Base-by-base conservation (phyloP, 2,797 vertebrate species). In the Etheostoma perlongum region DNA sequence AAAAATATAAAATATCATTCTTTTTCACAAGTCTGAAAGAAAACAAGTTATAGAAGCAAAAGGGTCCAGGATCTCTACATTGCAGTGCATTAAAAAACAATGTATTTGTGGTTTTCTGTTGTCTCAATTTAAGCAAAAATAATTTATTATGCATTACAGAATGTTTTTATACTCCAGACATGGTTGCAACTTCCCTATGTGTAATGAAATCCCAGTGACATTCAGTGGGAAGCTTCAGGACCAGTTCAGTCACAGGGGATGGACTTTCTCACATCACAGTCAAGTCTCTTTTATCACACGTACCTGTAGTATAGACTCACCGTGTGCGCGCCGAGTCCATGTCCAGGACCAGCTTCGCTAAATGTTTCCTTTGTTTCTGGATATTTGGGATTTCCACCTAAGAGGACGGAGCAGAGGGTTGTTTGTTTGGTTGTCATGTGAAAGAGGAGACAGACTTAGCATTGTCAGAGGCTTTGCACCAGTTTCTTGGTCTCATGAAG, bases 341-440 rank as follows among this genome's bases (percentile, higher is more conserved):
- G 94, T 99, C 97, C 94, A 99, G 92, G 72, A 99, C 98, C 18
- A 99, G 94, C 90, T 99, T 99, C 0, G 97, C 97, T 95, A 99
- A 95, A 89, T 99, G 97, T 89, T 99, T 99, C 92, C 97, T 97
- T 93, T 99, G 97, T 92, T 99, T 99, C 88, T 99, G 98, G 92
- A 99, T 99, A 64, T 99, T 99, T 40, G 98, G 98, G 88, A 99
- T 99, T 92, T 99, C 97, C 88, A 98, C 96, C 98, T 99, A 91
- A 57, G 78, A 85, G 58, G 46, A 73, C 75, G 30, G 68, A 82
- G 71, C 47, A 87, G 21, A 83, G 67, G 77, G 57, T 30, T 47
- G 76, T 57, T 25, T 44, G 53, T 70, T 46, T 77, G 76, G 65
- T 76, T 57, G 59, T 44, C n/a, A 47, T 62, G 82, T 67, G 83